These are phyloP conservation scores for Dendrocincla tyrannina DNA, from an alignment of 2,797 vertebrate genomes.

Conservation along the genomic window DNA sequence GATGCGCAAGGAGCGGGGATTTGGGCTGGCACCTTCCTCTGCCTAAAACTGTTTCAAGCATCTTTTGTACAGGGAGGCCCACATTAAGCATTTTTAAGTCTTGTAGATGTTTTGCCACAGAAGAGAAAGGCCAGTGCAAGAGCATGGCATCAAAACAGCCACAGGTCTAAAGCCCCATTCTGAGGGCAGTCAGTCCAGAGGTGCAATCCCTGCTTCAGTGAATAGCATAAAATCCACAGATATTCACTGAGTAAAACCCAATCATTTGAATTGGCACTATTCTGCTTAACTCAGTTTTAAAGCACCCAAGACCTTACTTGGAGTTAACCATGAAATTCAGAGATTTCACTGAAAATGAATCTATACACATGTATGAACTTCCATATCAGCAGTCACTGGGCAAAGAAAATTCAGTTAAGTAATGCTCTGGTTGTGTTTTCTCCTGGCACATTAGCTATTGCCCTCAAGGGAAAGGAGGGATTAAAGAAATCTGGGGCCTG, in stretches of 20 bases:
- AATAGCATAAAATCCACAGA: background rate
- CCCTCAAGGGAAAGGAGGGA: background rate
- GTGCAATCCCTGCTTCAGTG: background rate
- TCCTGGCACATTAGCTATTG: background rate
- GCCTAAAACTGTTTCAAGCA: background rate
- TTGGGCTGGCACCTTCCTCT: background rate
- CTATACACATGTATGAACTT: background rate
- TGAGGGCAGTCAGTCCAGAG: background rate
- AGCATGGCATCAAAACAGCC: background rate
- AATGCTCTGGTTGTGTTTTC: background rate
- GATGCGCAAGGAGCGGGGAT: accelerated
- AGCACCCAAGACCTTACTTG: background rate
- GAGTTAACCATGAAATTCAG: background rate
- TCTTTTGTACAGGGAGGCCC: background rate
- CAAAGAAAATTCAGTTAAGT: background rate
- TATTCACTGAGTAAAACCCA: background rate
- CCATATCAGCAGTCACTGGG: accelerated
- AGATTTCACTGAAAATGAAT: background rate
- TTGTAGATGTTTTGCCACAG: background rate
- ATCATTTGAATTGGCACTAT: background rate
- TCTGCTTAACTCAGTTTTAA: background rate
- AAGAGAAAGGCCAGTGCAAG: background rate
- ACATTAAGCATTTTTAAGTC: background rate
- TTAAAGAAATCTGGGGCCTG: background rate
- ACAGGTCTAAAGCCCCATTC: background rate